These are phyloP conservation scores for Drosophila nasuta DNA, from an alignment of 1,140 invertebrate species.

Conservation along the genomic window DNA sequence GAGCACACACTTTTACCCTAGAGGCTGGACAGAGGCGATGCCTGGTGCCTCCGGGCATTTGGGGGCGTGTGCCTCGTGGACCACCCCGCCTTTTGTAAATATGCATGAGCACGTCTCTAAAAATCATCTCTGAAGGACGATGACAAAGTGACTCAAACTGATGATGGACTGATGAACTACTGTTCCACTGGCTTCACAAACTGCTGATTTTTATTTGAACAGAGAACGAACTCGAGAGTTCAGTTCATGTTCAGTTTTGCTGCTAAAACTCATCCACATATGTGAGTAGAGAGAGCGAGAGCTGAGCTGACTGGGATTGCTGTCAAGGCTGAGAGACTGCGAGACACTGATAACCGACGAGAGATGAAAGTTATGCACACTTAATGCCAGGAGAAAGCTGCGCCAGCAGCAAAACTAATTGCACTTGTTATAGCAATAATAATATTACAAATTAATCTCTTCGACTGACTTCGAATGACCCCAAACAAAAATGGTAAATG, in stretches of 20 bases:
- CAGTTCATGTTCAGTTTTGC: constrained; percentile 18
- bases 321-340: constrained; percentile 19
- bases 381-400: neutral
- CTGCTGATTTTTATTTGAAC: constrained; percentile 67
- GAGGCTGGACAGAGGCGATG: constrained; percentile 32
- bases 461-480: neutral
- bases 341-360: neutral
- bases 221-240: constrained; percentile 9
- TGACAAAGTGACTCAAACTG: constrained; percentile 32
- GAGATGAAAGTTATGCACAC: neutral
- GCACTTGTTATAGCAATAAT: neutral
- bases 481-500: too few relatives aligned
- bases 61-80: constrained; percentile 16
- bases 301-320: neutral
- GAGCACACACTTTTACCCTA: constrained; percentile 41
- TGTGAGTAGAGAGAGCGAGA: too few relatives aligned
- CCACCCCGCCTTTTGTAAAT: constrained; percentile 57
- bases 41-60: neutral
- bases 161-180: constrained; percentile 39
- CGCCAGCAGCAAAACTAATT: constrained; percentile 19
- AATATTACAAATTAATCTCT: neutral
- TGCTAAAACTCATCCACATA: neutral
- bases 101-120: constrained; percentile 67
- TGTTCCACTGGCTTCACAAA: neutral
- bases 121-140: constrained; percentile 69